Evolutionary conservation across 1,140 invertebrate species (phyloP).

Genomic region (Idris sp.): DNA sequence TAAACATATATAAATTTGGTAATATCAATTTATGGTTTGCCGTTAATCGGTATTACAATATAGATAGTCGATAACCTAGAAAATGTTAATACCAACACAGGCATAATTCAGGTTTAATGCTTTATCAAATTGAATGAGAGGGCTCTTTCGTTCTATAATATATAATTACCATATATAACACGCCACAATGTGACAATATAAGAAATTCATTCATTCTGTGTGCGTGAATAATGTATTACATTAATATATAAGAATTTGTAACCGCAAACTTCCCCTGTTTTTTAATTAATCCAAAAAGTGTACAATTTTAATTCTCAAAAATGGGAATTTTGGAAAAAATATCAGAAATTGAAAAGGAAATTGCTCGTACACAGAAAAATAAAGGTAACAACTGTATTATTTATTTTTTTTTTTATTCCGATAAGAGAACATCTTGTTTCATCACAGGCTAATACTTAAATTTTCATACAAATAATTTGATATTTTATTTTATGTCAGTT

Average conservation of each 20-base stretch:
- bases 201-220: slow-evolving; percentile 9
- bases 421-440: too few species aligned
- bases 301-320: too few species aligned
- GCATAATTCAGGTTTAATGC: slow-evolving; percentile 3
- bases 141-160: slow-evolving; percentile 5
- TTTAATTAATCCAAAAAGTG: too few species aligned
- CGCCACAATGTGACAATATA: slow-evolving; percentile 22
- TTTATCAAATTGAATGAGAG: slow-evolving; percentile 19
- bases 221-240: slow-evolving; percentile 15
- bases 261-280: slow-evolving; percentile 16
- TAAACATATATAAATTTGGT: too few species aligned
- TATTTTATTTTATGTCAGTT: too few species aligned
- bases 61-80: too few species aligned
- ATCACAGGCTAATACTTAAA: slow-evolving; percentile 1
- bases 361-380: slow-evolving; percentile 99
- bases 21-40: too few species aligned
- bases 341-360: slow-evolving; percentile 98
- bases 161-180: slow-evolving; percentile 16
- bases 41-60: too few species aligned
- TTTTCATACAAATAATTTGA: too few species aligned
- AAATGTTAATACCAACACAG: slow-evolving; percentile 2
- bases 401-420: too few species aligned
- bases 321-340: slow-evolving; percentile 99
- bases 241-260: slow-evolving; percentile 29
- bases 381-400: slow-evolving; percentile 86